A percentile compares a stretch with the other conserved stretches of the same genome.
These are phyloP conservation scores for Naja naja DNA, from an alignment of 2,113 vertebrate genomes.

Conservation along the genomic window DNA sequence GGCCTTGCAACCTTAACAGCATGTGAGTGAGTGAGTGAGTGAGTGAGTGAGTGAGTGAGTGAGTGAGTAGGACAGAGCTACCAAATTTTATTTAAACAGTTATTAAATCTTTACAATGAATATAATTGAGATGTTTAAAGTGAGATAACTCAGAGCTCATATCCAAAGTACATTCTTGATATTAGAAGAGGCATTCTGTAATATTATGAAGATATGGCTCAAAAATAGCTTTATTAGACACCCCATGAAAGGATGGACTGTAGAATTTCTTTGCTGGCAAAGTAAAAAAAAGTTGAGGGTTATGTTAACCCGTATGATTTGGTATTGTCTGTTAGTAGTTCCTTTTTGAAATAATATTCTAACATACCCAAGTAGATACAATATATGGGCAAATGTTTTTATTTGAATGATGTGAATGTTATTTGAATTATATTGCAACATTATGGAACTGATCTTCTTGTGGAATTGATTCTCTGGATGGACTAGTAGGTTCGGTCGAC, in stretches of 20 bases:
- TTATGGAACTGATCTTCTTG: not conserved
- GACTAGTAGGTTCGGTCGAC: not conserved
- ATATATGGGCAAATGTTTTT: not conserved
- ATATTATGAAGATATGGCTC: not conserved
- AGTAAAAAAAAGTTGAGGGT: not conserved
- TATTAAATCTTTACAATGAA: not conserved
- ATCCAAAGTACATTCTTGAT: not conserved
- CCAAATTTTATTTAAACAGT: not conserved
- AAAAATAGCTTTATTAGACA: not conserved
- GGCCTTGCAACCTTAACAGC: conserved; percentile 54
- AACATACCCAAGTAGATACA: not conserved
- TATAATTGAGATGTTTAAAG: not conserved
- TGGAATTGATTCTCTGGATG: not conserved
- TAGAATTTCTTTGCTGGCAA: not conserved
- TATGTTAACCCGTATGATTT: not conserved
- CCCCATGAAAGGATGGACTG: not conserved
- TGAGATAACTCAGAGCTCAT: not conserved
- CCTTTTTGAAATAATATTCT: not conserved
- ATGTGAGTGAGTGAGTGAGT: conserved; percentile 22
- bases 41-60: conserved; percentile 33
- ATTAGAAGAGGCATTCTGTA: not conserved
- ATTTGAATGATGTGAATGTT: not conserved
- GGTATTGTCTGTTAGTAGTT: not conserved
- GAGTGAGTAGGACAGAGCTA: not conserved
- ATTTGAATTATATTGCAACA: not conserved